Base-by-base conservation (phyloP, 2,888 invertebrate genomes). In the Nemoura dubitans region DNA sequence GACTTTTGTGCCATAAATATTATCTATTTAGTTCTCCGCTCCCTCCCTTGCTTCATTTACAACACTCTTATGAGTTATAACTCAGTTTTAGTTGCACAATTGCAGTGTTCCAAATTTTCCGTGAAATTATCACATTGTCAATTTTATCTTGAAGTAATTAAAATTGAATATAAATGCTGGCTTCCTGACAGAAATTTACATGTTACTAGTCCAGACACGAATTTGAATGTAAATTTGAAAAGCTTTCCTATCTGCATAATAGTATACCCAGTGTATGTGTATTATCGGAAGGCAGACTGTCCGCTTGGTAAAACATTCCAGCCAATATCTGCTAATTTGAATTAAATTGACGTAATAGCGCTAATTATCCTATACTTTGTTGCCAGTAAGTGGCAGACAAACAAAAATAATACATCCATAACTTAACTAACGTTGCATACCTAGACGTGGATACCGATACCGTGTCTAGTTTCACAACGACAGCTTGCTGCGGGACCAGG, bases 111-210 rank as follows among this genome's bases (percentile, higher is more conserved):
- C 21, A 59, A 16, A 59, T 59, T 59, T 59, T 59, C 21, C 16
- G 59, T 59, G 59, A 7, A 59, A 21, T 59, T 59, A 59, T 59
- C 59, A 59, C 59, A 59, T 21, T 59, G 59, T 59, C 59, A 59
- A 59, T 1, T 59, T 59, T 59, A 21, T 21, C 59, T 59, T 21
- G 3, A 3, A 21, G 59, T 59, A 59, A 59, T 59, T 59, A 59
- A 59, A 59, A 59, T 59, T 3, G 21, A 59, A 59, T 10, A 59
- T 59, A 59, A 59, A 59, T 59, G 21, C 59, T 14, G 59, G 59
- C 59, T 59, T 59, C 59, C 59, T 59, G 59, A 59, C 59, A 59
- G 36, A 59, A 59, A 59, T 59, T 59, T 59, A 21, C 59, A 59
- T 59, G 59, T 59, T 59, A 7, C 14, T 21, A 59, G 14, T 59